Percentiles rank a stretch among this genome's conserved stretches.
phyloP scores from a whole-genome alignment of 2,797 vertebrate genomes.

The Eulemur coronatus region DNA sequence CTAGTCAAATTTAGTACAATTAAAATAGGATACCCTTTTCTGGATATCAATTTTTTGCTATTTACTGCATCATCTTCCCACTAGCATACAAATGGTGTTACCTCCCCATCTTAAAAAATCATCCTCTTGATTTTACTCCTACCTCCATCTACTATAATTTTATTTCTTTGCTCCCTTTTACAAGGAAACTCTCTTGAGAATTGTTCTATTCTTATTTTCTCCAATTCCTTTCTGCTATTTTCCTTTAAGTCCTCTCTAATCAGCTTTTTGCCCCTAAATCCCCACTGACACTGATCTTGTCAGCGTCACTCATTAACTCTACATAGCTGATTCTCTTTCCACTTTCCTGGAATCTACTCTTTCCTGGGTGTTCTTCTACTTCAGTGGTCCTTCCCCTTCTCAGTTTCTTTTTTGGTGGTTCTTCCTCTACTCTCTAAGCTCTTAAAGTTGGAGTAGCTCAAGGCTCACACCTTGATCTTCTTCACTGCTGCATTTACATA shows the following conservation, averaged over 20 bases:
- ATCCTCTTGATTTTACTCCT: not conserved
- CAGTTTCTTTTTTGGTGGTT: not conserved
- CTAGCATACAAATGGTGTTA: constrained; percentile 1
- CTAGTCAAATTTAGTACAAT: not conserved
- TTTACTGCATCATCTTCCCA: not conserved
- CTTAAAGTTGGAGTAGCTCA: not conserved
- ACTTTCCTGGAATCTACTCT: not conserved
- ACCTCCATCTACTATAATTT: not conserved
- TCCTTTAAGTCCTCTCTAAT: not conserved
- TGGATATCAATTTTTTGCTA: not conserved
- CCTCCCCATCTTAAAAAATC: not conserved
- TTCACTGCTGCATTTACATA: not conserved
- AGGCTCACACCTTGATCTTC: not conserved
- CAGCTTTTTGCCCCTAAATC: not conserved
- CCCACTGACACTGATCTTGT: not conserved
- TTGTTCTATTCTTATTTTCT: not conserved
- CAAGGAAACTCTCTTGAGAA: not conserved
- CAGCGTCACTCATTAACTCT: not conserved
- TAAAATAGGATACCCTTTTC: not conserved
- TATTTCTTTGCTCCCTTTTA: not conserved
- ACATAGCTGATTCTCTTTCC: not conserved
- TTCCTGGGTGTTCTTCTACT: not conserved
- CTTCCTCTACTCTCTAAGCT: not conserved
- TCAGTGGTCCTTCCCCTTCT: not conserved
- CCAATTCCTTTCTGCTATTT: not conserved